phyloP scores from a whole-genome alignment of 2,113 vertebrate genomes.

The Notechis scutatus region DNA sequence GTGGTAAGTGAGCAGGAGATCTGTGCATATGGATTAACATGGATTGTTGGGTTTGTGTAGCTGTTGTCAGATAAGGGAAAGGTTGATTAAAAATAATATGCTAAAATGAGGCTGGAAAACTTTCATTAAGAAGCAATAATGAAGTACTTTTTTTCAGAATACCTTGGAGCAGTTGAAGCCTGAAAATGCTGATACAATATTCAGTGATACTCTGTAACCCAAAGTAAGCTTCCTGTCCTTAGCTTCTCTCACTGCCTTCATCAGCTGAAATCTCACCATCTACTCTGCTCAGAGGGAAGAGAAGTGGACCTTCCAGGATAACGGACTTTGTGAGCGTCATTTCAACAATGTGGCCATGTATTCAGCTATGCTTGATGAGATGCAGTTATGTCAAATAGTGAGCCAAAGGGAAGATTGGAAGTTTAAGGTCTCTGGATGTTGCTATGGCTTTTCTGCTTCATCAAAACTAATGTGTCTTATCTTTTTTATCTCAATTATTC shows the following conservation, averaged over 20 bases:
- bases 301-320: background rate
- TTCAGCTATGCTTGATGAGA: background rate
- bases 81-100: background rate
- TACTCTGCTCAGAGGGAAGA: background rate
- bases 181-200: background rate
- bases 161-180: background rate
- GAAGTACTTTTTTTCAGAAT: conserved; percentile 1
- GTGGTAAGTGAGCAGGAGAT: too few relatives aligned
- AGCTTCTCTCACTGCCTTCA: background rate
- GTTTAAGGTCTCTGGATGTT: background rate
- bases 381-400: background rate
- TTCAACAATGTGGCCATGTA: too few relatives aligned
- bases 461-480: background rate
- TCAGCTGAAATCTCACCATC: background rate
- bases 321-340: background rate
- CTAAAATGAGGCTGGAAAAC: background rate
- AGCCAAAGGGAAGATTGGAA: background rate
- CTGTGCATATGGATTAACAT: too few relatives aligned
- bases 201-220: background rate
- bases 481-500: background rate
- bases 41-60: background rate
- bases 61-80: background rate
- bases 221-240: background rate
- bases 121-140: background rate
- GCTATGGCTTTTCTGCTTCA: background rate